These are phyloP conservation scores for Macrocentrus cingulum DNA, from an alignment of 1,140 invertebrate genomes.

Conservation along the genomic window DNA sequence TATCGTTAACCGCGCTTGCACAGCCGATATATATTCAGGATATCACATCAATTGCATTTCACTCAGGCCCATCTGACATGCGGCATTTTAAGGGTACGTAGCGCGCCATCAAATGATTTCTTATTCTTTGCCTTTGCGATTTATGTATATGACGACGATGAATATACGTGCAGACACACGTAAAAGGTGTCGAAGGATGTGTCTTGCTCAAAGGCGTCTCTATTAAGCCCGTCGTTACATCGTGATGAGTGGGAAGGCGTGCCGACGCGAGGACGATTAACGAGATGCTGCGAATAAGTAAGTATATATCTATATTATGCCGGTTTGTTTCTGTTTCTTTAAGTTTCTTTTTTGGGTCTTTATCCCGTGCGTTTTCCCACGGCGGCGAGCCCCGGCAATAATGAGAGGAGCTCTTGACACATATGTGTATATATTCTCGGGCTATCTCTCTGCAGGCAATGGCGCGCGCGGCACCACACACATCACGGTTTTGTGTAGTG, in stretches of 20 bases:
- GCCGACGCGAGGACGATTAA: conserved; percentile 17
- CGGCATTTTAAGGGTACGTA: conserved; percentile 4
- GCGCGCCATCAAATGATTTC: too few species aligned
- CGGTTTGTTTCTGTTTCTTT: conserved; percentile 7
- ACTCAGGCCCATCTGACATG: too few species aligned
- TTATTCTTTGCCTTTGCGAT: too few species aligned
- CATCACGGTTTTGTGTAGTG: too few species aligned
- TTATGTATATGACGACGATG: not conserved
- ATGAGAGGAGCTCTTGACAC: conserved; percentile 10
- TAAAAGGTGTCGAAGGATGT: conserved; percentile 13
- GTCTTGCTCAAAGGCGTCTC: conserved; percentile 21
- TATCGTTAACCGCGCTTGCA: conserved; percentile 30
- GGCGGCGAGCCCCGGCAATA: conserved; percentile 3
- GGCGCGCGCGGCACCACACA: too few species aligned
- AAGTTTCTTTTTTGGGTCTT: not conserved
- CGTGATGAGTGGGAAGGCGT: conserved; percentile 21
- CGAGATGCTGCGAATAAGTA: not conserved
- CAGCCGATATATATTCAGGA: conserved; percentile 14
- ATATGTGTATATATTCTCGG: conserved; percentile 1
- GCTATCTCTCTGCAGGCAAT: conserved; percentile 10
- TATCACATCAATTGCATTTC: conserved; percentile 14
- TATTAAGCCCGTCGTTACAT: conserved; percentile 17
- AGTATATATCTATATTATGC: not conserved
- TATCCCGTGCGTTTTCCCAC: conserved; percentile 12
- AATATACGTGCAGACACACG: conserved; percentile 8